Evolutionary conservation across 23 tunicate species (phyloP), one percentile per base, ranked within the genome.

Genomic region (Clavelina lepadiformis): DNA sequence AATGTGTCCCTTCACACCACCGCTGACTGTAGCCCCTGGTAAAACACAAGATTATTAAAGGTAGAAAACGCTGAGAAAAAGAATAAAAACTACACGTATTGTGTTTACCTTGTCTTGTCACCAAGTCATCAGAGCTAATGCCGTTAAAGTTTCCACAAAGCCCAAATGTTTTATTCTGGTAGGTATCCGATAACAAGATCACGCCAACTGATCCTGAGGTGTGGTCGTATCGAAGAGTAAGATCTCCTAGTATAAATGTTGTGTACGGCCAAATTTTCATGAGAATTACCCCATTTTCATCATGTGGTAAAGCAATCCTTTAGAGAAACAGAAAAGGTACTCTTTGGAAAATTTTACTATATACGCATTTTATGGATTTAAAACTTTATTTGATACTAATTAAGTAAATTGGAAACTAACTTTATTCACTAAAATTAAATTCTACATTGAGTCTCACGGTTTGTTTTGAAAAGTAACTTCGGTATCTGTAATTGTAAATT

Each of bases 121-220:
- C 33, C 33, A 77, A 46, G 68, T 79, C 85, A 33, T 79, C 70
- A 2, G 69, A 31, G 7, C 41, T 58, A 5, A 47, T 35, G 7
- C 62, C 66, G 38, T 79, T 64, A 51, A 45, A 69, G 68, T 79
- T 79, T 8, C 85, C 85, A 41, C 85, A 79, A 0, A 79, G 68
- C 2, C 85, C 85, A 3, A 11, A 24, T 13, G 85, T 69, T 51
- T 79, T 61, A 55, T 79, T 69, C 51, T 61, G 19, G 51, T 79
- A 79, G 23, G 70, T 54, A 33, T 71, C 68, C 8, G 38, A 27
- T 37, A 23, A 15, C 25, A 79, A n/a, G 22, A 79, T 61, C 19
- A 79, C 77, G 51, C 69, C 52, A 21, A 79, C 85, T 11, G 85
- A 30, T 30, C 77, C 41, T 35, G 77, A 35, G 2, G 25, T 33